A percentile compares a stretch with the other conserved stretches of the same genome.
These are phyloP conservation scores for Zaprionus camerounensis DNA, from an alignment of 1,140 invertebrate genomes.

Conservation along the genomic window DNA sequence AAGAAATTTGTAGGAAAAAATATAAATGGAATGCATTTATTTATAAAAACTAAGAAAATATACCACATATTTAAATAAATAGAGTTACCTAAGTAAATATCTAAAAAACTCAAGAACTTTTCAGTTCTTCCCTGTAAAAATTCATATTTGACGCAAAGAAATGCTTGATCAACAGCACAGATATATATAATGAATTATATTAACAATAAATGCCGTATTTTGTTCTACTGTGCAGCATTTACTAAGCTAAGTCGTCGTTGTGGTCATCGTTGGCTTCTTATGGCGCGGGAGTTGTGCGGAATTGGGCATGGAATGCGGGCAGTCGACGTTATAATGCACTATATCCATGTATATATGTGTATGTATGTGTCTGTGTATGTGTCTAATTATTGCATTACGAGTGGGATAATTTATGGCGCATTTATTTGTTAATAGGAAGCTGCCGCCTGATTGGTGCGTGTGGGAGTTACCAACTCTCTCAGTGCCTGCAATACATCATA, in stretches of 20 bases:
- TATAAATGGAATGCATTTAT: no score
- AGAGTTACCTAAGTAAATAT: no score
- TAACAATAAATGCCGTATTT: not conserved
- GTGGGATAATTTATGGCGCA: slow-evolving; percentile 37
- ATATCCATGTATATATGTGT: not conserved
- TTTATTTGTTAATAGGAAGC: slow-evolving; percentile 23
- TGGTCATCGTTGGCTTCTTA: slow-evolving; percentile 20
- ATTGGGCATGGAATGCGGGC: slow-evolving; percentile 54
- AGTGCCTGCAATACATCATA: not conserved
- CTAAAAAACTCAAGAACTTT: no score
- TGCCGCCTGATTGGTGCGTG: slow-evolving; percentile 8
- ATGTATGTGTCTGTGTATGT: not conserved
- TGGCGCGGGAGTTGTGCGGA: slow-evolving; percentile 24
- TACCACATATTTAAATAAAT: no score
- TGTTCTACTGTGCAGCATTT: slow-evolving; percentile 7
- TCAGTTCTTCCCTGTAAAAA: no score
- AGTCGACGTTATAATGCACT: slow-evolving; percentile 35
- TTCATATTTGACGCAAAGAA: no score
- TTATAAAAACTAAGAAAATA: no score
- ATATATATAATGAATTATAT: not conserved
- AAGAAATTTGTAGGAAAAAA: no score
- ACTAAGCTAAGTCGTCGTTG: slow-evolving; percentile 8
- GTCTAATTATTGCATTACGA: slow-evolving; percentile 42
- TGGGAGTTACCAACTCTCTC: slow-evolving; percentile 31
- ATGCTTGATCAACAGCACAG: not conserved